phyloP scores from a whole-genome alignment of 2,113 vertebrate genomes.

The Amblyornis subalaris region DNA sequence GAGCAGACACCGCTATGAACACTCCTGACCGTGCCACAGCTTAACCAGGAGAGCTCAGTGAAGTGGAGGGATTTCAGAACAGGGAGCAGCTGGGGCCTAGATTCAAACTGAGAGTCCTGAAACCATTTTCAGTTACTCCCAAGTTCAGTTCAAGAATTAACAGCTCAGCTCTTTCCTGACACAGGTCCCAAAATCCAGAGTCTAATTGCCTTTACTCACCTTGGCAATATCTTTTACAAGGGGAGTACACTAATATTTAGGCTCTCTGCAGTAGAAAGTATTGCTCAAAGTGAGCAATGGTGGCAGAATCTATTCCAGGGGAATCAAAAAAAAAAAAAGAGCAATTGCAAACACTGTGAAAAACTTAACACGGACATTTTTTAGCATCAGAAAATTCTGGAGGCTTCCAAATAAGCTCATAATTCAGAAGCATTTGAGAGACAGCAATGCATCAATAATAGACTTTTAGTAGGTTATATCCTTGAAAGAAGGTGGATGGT shows the following conservation, averaged over 20 bases:
- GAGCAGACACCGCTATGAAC: accelerated
- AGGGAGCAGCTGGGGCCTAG: no score
- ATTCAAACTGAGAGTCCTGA: not conserved
- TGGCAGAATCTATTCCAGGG: not conserved
- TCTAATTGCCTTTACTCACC: not conserved
- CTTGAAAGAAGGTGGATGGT: constrained; percentile 26
- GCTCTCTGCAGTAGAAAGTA: not conserved
- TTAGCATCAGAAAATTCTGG: not conserved
- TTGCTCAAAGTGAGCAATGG: constrained; percentile 1
- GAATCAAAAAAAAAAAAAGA: accelerated
- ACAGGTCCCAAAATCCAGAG: not conserved
- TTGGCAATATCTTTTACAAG: not conserved
- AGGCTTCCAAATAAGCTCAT: not conserved
- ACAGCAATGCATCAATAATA: not conserved
- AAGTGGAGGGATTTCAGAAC: not conserved
- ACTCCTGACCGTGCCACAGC: accelerated
- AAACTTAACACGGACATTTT: not conserved
- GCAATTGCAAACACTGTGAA: not conserved
- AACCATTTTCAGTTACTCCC: not conserved
- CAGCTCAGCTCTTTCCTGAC: not conserved
- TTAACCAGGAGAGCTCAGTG: not conserved
- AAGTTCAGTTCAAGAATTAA: not conserved
- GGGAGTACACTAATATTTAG: not conserved
- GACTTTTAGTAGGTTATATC: not conserved
- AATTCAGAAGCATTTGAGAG: constrained; percentile 3